Percentiles rank a stretch among this genome's conserved stretches.
Evolutionary conservation across 2,888 invertebrate species (phyloP).

Genomic region (Busseola fusca): DNA sequence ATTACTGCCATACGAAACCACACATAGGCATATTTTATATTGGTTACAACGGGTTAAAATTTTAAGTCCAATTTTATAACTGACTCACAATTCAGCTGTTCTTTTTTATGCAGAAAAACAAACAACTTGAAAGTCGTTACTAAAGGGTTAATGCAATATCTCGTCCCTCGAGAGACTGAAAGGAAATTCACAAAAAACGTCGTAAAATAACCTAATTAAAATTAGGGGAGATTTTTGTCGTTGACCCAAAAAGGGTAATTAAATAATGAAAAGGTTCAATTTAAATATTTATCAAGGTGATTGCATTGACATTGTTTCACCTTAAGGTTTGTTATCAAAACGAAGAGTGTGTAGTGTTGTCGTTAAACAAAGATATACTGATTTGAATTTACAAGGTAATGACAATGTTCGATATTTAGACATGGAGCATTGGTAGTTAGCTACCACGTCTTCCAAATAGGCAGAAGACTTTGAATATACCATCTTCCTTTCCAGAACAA

Average conservation of each 20-base stretch:
- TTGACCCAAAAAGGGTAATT: constrained; percentile 39
- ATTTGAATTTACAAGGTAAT: constrained; percentile 15
- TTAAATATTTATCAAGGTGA: constrained; percentile 52
- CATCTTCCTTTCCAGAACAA: neutral
- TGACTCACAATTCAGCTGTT: neutral
- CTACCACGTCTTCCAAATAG: neutral
- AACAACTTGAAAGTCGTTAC: neutral
- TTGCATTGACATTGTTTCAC: constrained; percentile 55
- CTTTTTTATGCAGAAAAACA: neutral
- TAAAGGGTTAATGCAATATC: constrained; percentile 14
- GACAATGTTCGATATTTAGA: neutral
- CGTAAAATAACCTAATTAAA: constrained; percentile 43
- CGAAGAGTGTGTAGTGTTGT: constrained; percentile 13
- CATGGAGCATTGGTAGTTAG: neutral
- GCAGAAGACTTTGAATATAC: neutral
- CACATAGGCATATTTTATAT: neutral
- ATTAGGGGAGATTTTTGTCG: constrained; percentile 42
- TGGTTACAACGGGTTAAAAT: neutral
- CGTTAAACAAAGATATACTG: constrained; percentile 16
- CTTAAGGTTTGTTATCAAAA: constrained; percentile 39
- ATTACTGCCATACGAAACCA: neutral
- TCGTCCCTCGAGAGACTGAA: constrained; percentile 1
- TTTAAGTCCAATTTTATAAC: neutral
- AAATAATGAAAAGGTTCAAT: constrained; percentile 49
- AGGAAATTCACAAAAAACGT: constrained; percentile 19